Evolutionary conservation across 2,888 invertebrate species (phyloP), one percentile per base, ranked within the genome.

Genomic region (Scaptomyza flava): DNA sequence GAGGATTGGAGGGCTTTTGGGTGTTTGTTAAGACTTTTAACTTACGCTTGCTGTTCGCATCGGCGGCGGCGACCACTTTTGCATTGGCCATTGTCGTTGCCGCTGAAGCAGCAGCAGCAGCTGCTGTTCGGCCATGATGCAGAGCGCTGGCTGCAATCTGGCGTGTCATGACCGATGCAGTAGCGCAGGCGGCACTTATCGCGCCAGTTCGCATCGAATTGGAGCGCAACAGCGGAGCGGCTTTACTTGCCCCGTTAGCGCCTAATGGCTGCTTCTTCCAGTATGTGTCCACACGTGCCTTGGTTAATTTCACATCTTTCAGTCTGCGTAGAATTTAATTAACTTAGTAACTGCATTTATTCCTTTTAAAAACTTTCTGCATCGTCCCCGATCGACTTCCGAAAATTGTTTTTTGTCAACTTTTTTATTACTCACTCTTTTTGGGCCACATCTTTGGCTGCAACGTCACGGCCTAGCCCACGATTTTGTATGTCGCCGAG

Each of bases 401-500:
- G 4, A 0, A 4, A 27, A 27, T 27, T 23, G 23, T 23, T 23
- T 27, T 33, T 33, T 2, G 5, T 8, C 8, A 4, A 11, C 14
- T 2, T 23, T 6, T 5, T 9, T 33, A n/a, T n/a, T 14, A 77
- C 89, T 86, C 80, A 92, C 90, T 91, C 91, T 68, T 90, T 91
- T 51, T 87, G 83, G 0, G 77, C 83, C 8, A 71, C 88, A 57
- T 91, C 90, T 48, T 88, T 89, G 31, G 72, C 72, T 42, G 79
- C 67, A 1, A 81, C 69, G 31, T 75, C 79, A 17, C 89, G 91
- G 6, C 90, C 90, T 6, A 91, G 64, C 14, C 93, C 93, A 65
- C 92, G 92, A 81, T 93, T 93, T 30, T 93, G 93, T 52, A 93
- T 89, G 80, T 93, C 93, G 5, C 93, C 93, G 38, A 93, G 85